A percentile compares a stretch with the other conserved stretches of the same genome.
Evolutionary conservation across 2,797 vertebrate species (phyloP).

Genomic region (Mormyrops boulengeri): DNA sequence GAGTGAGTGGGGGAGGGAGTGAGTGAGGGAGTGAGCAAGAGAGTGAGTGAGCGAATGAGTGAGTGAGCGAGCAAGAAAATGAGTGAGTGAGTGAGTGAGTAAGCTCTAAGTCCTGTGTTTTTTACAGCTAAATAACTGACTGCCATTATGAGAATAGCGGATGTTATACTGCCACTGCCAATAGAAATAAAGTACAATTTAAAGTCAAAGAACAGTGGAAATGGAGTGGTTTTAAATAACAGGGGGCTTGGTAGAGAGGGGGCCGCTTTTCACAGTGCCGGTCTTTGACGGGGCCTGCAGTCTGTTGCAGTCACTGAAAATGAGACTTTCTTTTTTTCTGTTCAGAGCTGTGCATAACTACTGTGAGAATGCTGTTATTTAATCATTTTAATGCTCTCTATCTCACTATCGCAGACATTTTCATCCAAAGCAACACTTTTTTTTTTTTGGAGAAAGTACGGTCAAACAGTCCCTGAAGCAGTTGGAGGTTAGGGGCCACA

Average conservation of each 20-base stretch:
- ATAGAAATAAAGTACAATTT: neutral
- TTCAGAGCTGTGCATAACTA: neutral
- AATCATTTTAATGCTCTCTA: neutral
- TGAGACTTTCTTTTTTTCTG: neutral
- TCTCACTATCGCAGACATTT: neutral
- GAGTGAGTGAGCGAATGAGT: too few species aligned
- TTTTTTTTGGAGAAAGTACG: neutral
- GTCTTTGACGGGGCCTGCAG: neutral
- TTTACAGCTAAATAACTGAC: neutral
- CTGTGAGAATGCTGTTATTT: neutral
- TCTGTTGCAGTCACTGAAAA: neutral
- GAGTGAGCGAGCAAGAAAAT: neutral
- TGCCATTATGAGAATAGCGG: neutral
- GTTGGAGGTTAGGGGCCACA: neutral
- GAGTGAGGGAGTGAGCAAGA: too few species aligned
- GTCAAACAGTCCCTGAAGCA: neutral
- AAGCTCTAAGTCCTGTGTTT: neutral
- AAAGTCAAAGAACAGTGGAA: neutral
- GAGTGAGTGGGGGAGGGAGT: too few species aligned
- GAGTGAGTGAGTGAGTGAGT: neutral
- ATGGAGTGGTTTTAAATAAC: neutral
- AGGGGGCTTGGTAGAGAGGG: neutral
- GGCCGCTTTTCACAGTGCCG: neutral
- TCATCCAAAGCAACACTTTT: neutral
- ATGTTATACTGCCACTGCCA: neutral